Percentiles rank a stretch among this genome's conserved stretches.
These are phyloP conservation scores for Stichodactyla helianthus DNA, from an alignment of 64 coral and sea anemone genomes.

Conservation along the genomic window DNA sequence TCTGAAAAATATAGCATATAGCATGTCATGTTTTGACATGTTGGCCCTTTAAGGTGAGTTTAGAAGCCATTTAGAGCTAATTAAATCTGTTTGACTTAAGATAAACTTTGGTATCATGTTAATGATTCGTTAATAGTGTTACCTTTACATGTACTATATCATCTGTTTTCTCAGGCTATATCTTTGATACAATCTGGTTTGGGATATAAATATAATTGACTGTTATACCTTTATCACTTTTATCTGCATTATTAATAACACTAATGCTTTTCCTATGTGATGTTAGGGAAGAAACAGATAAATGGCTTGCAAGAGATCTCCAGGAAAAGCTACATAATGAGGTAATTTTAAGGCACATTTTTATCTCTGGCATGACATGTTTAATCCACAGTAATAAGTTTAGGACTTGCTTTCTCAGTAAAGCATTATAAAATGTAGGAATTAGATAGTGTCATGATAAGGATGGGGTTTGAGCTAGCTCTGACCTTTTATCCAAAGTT, in stretches of 20 bases:
- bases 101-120: not conserved
- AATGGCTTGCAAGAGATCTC: slow-evolving; percentile 81
- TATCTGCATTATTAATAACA: not conserved
- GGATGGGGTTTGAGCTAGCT: not conserved
- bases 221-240: not conserved
- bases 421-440: not conserved
- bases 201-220: too few species aligned
- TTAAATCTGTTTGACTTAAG: not conserved
- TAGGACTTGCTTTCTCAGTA: not conserved
- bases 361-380: not conserved
- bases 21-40: too few species aligned
- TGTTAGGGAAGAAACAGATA: slow-evolving; percentile 68
- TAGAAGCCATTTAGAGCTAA: not conserved
- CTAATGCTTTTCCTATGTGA: not conserved
- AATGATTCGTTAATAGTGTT: too few species aligned
- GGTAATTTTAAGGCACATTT: slow-evolving; percentile 9
- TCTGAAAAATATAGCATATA: too few species aligned
- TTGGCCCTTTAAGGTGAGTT: not conserved
- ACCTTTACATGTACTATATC: too few species aligned
- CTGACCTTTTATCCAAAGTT: not conserved
- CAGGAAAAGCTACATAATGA: slow-evolving; percentile 67
- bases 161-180: not conserved
- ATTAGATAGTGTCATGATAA: not conserved
- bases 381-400: not conserved
- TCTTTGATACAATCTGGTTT: not conserved